These are phyloP conservation scores for Lamproptera curius DNA, from an alignment of 2,888 invertebrate species.

Conservation along the genomic window DNA sequence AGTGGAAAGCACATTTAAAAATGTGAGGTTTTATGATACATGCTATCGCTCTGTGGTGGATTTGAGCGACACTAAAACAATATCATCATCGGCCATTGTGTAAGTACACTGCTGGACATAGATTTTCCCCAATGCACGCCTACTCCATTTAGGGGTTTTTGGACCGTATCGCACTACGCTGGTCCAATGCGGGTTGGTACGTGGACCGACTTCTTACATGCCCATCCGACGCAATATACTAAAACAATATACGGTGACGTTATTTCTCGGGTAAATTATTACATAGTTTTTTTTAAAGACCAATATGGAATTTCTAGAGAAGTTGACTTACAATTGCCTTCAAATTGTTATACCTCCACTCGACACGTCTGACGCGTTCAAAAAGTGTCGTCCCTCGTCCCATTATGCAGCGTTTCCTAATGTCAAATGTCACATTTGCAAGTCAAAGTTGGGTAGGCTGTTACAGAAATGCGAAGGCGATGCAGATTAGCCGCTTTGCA, in stretches of 20 bases:
- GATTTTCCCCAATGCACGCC: too few species aligned
- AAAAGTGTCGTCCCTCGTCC: slow-evolving; percentile 1
- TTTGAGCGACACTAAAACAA: too few species aligned
- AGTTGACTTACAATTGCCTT: neutral
- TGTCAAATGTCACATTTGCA: slow-evolving; percentile 13
- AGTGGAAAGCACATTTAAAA: too few species aligned
- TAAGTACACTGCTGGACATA: too few species aligned
- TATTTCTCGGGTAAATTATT: neutral
- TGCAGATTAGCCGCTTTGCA: neutral
- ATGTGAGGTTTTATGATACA: too few species aligned
- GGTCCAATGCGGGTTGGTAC: too few species aligned
- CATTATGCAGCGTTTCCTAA: slow-evolving; percentile 5
- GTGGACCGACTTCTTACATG: too few species aligned
- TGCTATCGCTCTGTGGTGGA: too few species aligned
- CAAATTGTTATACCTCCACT: neutral
- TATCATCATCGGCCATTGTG: too few species aligned
- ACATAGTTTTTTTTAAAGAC: neutral
- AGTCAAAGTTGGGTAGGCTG: slow-evolving; percentile 12
- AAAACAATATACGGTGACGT: neutral
- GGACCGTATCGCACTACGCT: too few species aligned
- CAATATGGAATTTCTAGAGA: neutral
- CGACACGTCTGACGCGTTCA: neutral
- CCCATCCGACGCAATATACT: neutral
- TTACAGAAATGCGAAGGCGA: slow-evolving; percentile 1
- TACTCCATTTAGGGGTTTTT: too few species aligned